phyloP scores from a whole-genome alignment of 2,797 vertebrate species.

The Lepus oiostolus region DNA sequence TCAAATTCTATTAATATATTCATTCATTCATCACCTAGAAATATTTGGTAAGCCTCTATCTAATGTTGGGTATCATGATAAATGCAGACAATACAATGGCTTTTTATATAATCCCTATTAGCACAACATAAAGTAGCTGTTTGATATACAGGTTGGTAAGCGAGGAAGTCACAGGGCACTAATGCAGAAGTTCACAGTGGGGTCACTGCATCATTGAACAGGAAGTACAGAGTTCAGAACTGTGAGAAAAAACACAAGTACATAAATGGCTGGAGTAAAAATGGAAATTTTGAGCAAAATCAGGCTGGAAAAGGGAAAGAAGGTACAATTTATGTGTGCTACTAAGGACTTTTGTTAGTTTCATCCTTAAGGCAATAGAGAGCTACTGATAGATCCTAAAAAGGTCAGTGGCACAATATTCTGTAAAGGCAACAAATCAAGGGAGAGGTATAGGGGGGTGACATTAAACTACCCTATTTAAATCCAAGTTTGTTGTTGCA shows the following conservation, averaged over 20 bases:
- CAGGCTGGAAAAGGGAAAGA: neutral
- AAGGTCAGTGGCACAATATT: neutral
- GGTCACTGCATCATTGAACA: neutral
- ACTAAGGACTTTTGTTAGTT: neutral
- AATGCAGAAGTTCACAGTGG: neutral
- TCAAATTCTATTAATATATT: neutral
- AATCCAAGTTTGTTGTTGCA: neutral
- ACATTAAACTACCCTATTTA: neutral
- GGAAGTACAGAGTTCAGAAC: neutral
- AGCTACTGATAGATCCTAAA: neutral
- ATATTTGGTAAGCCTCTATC: neutral
- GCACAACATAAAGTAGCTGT: too few relatives aligned
- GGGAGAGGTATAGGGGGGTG: neutral
- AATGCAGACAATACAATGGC: neutral
- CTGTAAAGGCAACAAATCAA: neutral
- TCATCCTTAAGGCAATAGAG: neutral
- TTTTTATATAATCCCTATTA: neutral
- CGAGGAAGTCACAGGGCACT: too few relatives aligned
- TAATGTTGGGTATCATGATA: neutral
- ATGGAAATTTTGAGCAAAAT: neutral
- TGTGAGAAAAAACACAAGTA: neutral
- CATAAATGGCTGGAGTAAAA: neutral
- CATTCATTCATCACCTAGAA: neutral
- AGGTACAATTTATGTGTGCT: neutral
- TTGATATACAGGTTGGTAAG: neutral